Percentiles rank a stretch among this genome's conserved stretches.
These are phyloP conservation scores for Callyntrura guangdongensis DNA, from an alignment of 2,888 invertebrate genomes.

Conservation along the genomic window DNA sequence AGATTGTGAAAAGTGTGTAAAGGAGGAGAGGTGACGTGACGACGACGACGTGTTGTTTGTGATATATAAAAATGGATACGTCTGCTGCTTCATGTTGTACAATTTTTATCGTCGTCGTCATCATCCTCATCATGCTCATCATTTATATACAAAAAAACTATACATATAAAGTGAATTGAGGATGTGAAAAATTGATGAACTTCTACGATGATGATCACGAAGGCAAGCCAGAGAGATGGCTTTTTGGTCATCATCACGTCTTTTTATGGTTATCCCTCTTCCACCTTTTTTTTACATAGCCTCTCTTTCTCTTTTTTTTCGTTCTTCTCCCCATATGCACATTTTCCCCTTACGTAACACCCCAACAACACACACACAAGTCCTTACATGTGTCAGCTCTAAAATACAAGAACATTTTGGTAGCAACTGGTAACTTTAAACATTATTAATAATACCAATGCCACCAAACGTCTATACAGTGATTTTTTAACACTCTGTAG, in stretches of 20 bases:
- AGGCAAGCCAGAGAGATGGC: background rate
- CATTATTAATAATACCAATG: conserved; percentile 13
- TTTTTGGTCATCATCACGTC: conserved; percentile 70
- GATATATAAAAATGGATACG: conserved; percentile 41
- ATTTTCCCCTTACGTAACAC: conserved; percentile 11
- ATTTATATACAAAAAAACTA: background rate
- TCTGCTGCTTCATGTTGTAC: background rate
- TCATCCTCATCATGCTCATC: background rate
- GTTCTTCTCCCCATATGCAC: background rate
- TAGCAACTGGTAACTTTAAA: background rate
- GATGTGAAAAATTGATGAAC: conserved; percentile 55
- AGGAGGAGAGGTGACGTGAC: conserved; percentile 38
- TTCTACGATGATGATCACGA: conserved; percentile 16
- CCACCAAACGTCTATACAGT: conserved; percentile 13
- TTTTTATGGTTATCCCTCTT: conserved; percentile 70
- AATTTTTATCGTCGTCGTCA: conserved; percentile 1
- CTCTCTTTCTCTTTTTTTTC: conserved; percentile 26
- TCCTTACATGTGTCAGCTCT: background rate
- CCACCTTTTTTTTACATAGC: conserved; percentile 14
- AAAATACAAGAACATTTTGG: background rate
- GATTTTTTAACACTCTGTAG: background rate
- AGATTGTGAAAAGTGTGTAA: conserved; percentile 53
- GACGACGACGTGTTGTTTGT: background rate
- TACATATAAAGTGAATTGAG: conserved; percentile 44
- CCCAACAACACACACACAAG: background rate